Conservation (phyloP, 2,113 vertebrate species). For the Hydropotes inermis region DNA sequence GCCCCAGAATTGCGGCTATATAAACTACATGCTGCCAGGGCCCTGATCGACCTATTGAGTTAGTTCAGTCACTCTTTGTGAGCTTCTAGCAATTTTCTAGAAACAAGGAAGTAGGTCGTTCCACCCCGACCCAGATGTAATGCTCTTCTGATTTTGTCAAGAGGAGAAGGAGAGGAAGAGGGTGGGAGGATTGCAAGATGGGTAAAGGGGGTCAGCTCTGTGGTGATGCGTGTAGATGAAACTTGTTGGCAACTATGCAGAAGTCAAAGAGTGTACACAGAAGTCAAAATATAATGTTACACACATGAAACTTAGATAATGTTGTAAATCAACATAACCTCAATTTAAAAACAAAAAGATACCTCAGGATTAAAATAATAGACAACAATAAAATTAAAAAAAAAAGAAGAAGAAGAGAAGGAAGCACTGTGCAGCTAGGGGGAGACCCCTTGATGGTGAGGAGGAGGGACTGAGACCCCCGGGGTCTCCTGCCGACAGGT, state of each 20-base stretch:
- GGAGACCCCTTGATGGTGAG: background rate
- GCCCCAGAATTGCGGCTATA: background rate
- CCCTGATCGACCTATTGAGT: background rate
- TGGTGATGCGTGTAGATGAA: background rate
- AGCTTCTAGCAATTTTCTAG: constrained; percentile 7
- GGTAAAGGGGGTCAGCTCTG: background rate
- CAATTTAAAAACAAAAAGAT: background rate
- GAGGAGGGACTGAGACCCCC: background rate
- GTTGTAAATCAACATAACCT: background rate
- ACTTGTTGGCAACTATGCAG: background rate
- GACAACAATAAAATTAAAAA: background rate
- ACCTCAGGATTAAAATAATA: background rate
- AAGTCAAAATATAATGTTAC: background rate
- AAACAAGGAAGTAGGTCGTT: rapidly evolving
- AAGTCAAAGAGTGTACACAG: background rate
- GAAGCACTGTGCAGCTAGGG: background rate
- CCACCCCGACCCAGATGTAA: background rate
- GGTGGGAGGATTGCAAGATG: background rate
- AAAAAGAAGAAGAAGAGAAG: background rate
- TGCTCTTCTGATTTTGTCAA: background rate
- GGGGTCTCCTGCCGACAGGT: background rate
- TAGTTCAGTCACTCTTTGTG: background rate
- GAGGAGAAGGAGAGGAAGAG: background rate
- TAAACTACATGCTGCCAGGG: background rate
- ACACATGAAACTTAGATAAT: background rate